Evolutionary conservation across 2,888 invertebrate species (phyloP), one percentile per base, ranked within the genome.

Genomic region (Limnephilus lunatus): DNA sequence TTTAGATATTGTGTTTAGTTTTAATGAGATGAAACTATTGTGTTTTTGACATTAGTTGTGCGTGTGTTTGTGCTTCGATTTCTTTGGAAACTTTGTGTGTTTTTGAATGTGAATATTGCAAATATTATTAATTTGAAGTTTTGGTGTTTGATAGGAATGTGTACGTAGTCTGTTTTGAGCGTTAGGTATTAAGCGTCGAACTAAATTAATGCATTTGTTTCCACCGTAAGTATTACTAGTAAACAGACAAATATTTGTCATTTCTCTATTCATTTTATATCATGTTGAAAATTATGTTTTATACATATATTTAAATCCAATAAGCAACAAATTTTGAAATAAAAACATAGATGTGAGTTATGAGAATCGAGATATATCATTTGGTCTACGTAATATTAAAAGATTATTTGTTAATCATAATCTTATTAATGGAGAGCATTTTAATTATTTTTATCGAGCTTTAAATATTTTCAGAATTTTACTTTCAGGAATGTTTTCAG

Each of bases 21-120:
- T 14, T 19, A 31, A 85, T 85, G 32, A 35, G 39, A 85, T 85
- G 39, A 85, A 39, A 85, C 85, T 25, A 85, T 85, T 82, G 32
- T 35, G 85, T 35, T 31, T 32, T 85, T 85, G 32, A n/a, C 32
- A 32, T 32, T 85, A 25, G 32, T 25, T 85, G 85, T 85, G 32
- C 32, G 32, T 82, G 19, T 85, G 31, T 32, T 4, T 48, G n/a
- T 39, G 48, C 86, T 86, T 86, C 32, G 9, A 68, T 80, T 89
- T 89, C 35, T 89, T 89, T 89, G 15, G 19, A 35, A 89, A 89
- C 88, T 89, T 89, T 89, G 35, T 80, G 80, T 80, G 88, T 89
- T 89, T 88, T 89, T 89, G 35, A 80, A 80, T 89, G 81, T 89
- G 19, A 81, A 80, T 7, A 89, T 68, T 19, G 31, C 35, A 25